Base-by-base conservation (phyloP, 37 sponge, comb jelly and placozoan species). In the Hormiphora californensis region DNA sequence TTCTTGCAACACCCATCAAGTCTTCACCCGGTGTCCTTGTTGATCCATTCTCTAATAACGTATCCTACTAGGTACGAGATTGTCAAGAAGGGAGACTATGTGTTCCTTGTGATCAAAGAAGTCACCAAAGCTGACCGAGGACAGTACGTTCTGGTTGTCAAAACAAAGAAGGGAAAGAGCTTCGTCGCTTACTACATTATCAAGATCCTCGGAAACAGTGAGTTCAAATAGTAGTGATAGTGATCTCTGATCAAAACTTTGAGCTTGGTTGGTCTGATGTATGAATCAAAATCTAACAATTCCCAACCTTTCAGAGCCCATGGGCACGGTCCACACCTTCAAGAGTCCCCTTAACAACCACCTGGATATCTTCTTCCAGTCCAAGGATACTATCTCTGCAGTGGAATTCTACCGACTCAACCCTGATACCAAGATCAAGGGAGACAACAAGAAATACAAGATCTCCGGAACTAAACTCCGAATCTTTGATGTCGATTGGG, bases 351-450 rank as follows among this genome's bases (percentile, higher is more conserved):
- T 57, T 4, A 4, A 23, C 22, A 23, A 57, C 3, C 9, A 57
- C 61, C 61, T 57, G 61, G 61, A 21, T 57, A 15, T 57, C 7
- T 15, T 57, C 9, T 15, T 57, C 61, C 7, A 57, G 15, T 19
- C 15, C 22, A n/a, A n/a, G n/a, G n/a, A n/a, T n/a, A n/a, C n/a
- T n/a, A 57, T 57, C 61, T 19, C 15, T 30, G 61, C 15, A 4
- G 61, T 57, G 27, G 61, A 57, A 12, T 57, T 57, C 61, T 57
- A 57, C 61, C 7, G 61, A 57, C 61, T 57, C 30, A 57, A 57
- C 61, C 61, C 61, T 30, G 27, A 5, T 30, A 57, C 61, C 27
- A 5, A 4, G 15, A 57, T 57, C 7, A 57, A 57, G 61, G 7
- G 30, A 15, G 61, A 57, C 22, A 57, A 57, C 27, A 30, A 28